phyloP scores from a whole-genome alignment of 2,797 vertebrate species.

The Myotis findleyi region DNA sequence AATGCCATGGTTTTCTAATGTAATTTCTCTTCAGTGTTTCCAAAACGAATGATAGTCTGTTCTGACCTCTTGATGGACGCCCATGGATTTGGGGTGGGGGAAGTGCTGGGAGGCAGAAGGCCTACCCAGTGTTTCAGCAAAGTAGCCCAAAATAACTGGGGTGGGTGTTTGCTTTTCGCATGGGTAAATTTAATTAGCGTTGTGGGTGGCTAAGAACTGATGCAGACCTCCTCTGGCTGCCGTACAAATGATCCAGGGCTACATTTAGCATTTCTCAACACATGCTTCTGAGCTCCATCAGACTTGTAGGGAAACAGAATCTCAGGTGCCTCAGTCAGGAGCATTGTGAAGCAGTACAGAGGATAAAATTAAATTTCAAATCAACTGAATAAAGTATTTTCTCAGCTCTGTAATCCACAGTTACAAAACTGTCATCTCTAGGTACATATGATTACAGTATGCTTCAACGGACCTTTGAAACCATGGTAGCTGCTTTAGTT shows the following conservation, averaged over 20 bases:
- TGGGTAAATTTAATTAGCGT: conserved; percentile 80
- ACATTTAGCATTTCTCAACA: conserved; percentile 58
- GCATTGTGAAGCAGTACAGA: not conserved
- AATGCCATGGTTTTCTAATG: not conserved
- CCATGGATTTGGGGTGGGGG: not conserved
- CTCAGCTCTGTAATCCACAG: not conserved
- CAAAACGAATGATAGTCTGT: not conserved
- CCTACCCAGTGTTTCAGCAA: not conserved
- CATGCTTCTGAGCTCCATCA: not conserved
- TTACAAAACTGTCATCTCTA: not conserved
- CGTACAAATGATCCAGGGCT: conserved; percentile 57
- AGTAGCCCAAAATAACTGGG: conserved; percentile 65
- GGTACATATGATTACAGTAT: not conserved
- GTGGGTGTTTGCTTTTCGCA: conserved; percentile 79
- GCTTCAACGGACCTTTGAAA: conserved; percentile 10
- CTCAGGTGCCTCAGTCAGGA: not conserved
- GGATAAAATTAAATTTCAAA: conserved; percentile 19
- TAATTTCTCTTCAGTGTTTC: not conserved
- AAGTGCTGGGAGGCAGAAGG: not conserved
- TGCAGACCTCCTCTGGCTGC: conserved; percentile 47
- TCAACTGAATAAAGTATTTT: not conserved
- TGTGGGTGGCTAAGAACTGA: conserved; percentile 69
- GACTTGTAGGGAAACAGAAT: not conserved
- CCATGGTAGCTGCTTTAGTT: not conserved
- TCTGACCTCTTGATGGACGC: not conserved